These are phyloP conservation scores for Pachypanchax playfairii DNA, from an alignment of 2,113 vertebrate genomes.

Conservation along the genomic window DNA sequence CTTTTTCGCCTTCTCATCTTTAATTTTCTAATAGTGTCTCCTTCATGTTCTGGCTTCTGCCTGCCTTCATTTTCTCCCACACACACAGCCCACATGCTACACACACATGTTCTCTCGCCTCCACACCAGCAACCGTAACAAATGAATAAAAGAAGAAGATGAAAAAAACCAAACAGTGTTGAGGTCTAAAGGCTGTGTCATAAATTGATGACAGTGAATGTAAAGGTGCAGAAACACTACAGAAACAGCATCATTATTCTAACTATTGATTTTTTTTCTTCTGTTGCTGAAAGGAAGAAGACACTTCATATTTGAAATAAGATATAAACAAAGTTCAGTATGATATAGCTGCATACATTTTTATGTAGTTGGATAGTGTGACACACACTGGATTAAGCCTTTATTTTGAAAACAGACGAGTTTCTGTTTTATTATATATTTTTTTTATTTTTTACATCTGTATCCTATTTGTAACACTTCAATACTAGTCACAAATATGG, in stretches of 20 bases:
- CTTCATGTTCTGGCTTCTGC: slow-evolving; percentile 10
- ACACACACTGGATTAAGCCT: slow-evolving; percentile 35
- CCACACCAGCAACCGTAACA: slow-evolving; percentile 16
- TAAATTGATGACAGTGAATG: slow-evolving; percentile 66
- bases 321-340: slow-evolving; percentile 70
- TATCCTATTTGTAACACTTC: too few relatives aligned
- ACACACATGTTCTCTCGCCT: slow-evolving; percentile 16
- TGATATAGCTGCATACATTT: slow-evolving; percentile 54
- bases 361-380: slow-evolving; percentile 35
- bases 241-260: slow-evolving; percentile 72
- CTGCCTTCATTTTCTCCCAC: neutral
- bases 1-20: slow-evolving; percentile 7
- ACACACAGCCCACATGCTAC: neutral
- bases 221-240: slow-evolving; percentile 48
- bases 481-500: too few relatives aligned
- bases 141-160: slow-evolving; percentile 54
- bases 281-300: slow-evolving; percentile 54
- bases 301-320: slow-evolving; percentile 62
- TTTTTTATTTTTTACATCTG: too few relatives aligned
- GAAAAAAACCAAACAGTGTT: slow-evolving; percentile 56
- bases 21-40: slow-evolving; percentile 31
- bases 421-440: too few relatives aligned
- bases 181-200: slow-evolving; percentile 48
- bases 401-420: slow-evolving; percentile 16
- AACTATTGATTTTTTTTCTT: slow-evolving; percentile 71